Base-by-base conservation (phyloP, 2,113 vertebrate genomes). In the Collichthys lucidus region DNA sequence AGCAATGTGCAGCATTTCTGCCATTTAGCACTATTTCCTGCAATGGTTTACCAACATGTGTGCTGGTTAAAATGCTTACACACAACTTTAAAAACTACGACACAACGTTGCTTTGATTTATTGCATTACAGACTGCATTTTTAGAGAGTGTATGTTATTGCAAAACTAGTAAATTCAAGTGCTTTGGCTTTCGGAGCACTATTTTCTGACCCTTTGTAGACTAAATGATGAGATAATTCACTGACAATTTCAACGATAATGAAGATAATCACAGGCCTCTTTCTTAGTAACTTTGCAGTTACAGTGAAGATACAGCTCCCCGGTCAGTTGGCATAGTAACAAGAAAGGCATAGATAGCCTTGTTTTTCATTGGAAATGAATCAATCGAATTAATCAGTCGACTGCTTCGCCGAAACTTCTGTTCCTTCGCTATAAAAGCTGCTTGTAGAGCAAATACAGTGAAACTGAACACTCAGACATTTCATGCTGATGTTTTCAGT, bases 281-380 rank as follows among this genome's bases (percentile, higher is more conserved):
- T 50, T 66, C n/a, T n/a, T 16, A 53, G 47, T 3, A 11, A 42
- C 64, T 29, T 26, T 52, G 40, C 29, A 12, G 24, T 46, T 64
- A 46, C 5, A 56, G 12, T 66, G 29, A 57, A 46, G 60, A 2
- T 42, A 8, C 35, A 44, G 16, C 50, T 72, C 20, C 31, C n/a
- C 35, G 47, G 26, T 64, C 63, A 78, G 80, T 84, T 81, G 57
- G 74, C 80, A 86, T 88, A 76, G 74, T 52, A 84, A 90, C 74
- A 57, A 79, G 15, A 24, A 44, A 76, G 44, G 16, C 52, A 16
- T 26, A 84, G 16, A 79, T 44, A 31, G n/a, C 55, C 61, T 75
- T 69, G 31, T 52, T 62, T 69, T 52, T 29, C 24, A 61, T 40
- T 63, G 24, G 60, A 83, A 82, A 82, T 50, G 56, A 40, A 77